Conservation (phyloP, 2,113 vertebrate genomes). For the Tyto alba region DNA sequence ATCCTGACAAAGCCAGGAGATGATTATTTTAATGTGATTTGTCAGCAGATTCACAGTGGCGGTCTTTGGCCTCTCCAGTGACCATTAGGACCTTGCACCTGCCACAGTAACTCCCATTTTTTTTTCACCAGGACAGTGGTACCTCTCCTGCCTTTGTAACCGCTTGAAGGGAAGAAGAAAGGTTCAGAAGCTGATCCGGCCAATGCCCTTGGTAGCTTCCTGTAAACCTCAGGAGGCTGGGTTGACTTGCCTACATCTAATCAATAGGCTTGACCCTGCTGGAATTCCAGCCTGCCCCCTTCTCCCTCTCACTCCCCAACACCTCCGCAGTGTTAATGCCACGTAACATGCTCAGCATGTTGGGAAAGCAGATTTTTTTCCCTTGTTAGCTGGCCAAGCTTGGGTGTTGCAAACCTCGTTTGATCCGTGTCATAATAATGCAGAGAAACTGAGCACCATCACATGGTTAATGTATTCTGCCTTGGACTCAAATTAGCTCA, state of each 20-base stretch:
- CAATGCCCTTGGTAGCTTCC: not conserved
- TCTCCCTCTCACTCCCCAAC: not conserved
- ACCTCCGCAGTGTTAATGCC: not conserved
- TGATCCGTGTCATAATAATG: not conserved
- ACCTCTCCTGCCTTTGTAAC: not conserved
- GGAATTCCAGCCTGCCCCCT: not conserved
- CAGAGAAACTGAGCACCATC: not conserved
- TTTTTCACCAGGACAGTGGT: not conserved
- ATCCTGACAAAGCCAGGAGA: not conserved
- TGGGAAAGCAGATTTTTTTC: not conserved
- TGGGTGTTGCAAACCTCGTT: not conserved
- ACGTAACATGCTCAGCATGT: rapidly evolving
- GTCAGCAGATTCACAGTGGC: not conserved
- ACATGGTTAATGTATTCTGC: not conserved
- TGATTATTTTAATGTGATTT: not conserved
- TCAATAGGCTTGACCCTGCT: not conserved
- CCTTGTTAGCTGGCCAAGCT: not conserved
- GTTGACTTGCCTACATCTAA: not conserved
- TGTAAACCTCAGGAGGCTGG: not conserved
- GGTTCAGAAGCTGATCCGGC: not conserved
- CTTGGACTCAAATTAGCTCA: not conserved
- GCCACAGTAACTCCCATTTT: not conserved
- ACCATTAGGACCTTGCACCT: not conserved
- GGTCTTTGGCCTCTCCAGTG: not conserved
- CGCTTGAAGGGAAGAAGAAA: not conserved